Base-by-base conservation (phyloP, 1,140 invertebrate genomes). In the Caenorhabditis latens region DNA sequence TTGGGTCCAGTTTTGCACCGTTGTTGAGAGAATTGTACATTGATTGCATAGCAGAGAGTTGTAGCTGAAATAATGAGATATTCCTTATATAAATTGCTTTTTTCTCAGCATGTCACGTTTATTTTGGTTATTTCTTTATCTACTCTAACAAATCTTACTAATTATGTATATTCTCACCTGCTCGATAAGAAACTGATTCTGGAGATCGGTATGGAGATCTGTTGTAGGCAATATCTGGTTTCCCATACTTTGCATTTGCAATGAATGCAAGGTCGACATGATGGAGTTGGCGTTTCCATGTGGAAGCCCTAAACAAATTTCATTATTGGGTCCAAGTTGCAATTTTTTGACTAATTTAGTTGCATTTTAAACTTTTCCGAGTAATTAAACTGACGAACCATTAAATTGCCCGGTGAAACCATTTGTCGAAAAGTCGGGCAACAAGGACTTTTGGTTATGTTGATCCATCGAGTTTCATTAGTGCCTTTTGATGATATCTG, bases 391-490 rank as follows among this genome's bases (percentile, higher is more conserved):
- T 40, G 40, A 46, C 71, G 50, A 13, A 79, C 71, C 71, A 79
- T 79, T 79, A 50, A 79, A 79, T 24, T 79, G 71, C 46, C 71
- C 71, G 46, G 71, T 11, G 19, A 79, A 79, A 13, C 71, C 46
- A 79, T 79, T 79, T n/a, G 65, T n/a, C 42, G 71, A 50, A 24
- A 79, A 79, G 46, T 79, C 71, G 46, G 71, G 71, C 71, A 79
- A 40, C 71, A 79, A 50, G 42, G 71, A 79, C n/a, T 79, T 79
- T 50, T 79, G 71, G 19, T 79, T 79, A 79, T 24, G 71, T 79
- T 79, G 71, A 79, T 79, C 71, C 71, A 79, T 79, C n/a, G 71
- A 79, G 53, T 79, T 79, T 79, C 71, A 79, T 79, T 79, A 79
- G 71, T 79, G 71, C 71, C 8, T n/a, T 46, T 71, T 11, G 13